Evolutionary conservation across 1,140 invertebrate genomes (phyloP).

Genomic region (Lepidotrigona ventralis): DNA sequence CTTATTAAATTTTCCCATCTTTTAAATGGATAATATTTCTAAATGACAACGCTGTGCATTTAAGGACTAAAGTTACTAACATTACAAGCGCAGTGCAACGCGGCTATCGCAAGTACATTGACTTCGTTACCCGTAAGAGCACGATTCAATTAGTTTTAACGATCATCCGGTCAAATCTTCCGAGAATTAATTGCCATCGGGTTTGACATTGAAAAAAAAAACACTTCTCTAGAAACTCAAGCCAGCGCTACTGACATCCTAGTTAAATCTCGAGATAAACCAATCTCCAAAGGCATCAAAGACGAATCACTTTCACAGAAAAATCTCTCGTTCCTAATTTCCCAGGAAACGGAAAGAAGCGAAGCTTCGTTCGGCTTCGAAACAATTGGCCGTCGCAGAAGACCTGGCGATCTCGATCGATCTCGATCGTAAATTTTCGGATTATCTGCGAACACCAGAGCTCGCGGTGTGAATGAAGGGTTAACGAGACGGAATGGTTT

Average conservation of each 20-base stretch:
- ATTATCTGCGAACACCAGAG: background rate
- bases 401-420: no score
- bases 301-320: background rate
- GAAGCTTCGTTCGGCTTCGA: background rate
- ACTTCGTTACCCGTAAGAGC: slow-evolving; percentile 39
- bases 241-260: no score
- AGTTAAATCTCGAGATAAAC: background rate
- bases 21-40: background rate
- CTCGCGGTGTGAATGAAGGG: background rate
- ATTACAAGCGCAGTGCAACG: background rate
- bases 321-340: background rate
- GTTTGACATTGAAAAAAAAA: slow-evolving; percentile 39
- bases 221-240: background rate
- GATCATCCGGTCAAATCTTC: slow-evolving; percentile 61
- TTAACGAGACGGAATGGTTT: slow-evolving; percentile 18
- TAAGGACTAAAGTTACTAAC: background rate
- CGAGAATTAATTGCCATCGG: slow-evolving; percentile 55
- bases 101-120: slow-evolving; percentile 26
- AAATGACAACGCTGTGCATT: background rate
- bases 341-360: background rate
- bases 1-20: no score
- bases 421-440: background rate
- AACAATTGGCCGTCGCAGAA: background rate
- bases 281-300: background rate
- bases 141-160: slow-evolving; percentile 56